A percentile compares a stretch with the other conserved stretches of the same genome.
Conservation (phyloP, 2,888 invertebrate species). For the Acleris literana region DNA sequence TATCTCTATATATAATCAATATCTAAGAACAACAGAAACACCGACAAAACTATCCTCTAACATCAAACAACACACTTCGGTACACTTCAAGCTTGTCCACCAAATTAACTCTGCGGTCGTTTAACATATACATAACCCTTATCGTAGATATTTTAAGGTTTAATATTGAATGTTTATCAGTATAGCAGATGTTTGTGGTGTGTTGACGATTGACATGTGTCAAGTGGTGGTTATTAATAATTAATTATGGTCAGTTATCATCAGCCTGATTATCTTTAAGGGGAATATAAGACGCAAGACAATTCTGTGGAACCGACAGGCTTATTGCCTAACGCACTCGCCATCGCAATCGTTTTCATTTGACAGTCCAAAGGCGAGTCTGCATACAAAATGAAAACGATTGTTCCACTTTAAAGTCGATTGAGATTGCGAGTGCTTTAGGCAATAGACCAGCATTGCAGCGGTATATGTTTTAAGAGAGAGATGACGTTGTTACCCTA, state of each 20-base stretch:
- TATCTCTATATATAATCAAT: not conserved
- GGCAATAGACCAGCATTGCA: too few relatives aligned
- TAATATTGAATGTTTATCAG: constrained; percentile 31
- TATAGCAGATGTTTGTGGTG: not conserved
- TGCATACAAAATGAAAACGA: too few relatives aligned
- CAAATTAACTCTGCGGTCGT: constrained; percentile 2
- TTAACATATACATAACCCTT: constrained; percentile 37
- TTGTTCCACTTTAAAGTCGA: too few relatives aligned
- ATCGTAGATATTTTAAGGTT: not conserved
- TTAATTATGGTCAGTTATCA: constrained; percentile 63
- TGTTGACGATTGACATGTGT: constrained; percentile 70
- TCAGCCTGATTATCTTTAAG: constrained; percentile 40
- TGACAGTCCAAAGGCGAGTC: too few relatives aligned
- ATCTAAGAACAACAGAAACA: constrained; percentile 5
- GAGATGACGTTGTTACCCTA: too few relatives aligned
- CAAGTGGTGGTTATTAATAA: constrained; percentile 64
- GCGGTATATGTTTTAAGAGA: too few relatives aligned
- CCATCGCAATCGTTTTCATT: too few relatives aligned
- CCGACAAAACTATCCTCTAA: constrained; percentile 26
- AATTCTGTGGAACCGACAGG: too few relatives aligned
- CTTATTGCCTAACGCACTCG: too few relatives aligned
- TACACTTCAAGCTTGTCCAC: constrained; percentile 25
- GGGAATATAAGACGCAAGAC: constrained; percentile 1
- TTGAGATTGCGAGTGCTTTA: too few relatives aligned
- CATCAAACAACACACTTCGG: constrained; percentile 29